These are phyloP conservation scores for Coptodon rendalli DNA, from an alignment of 2,113 vertebrate genomes.

Conservation along the genomic window DNA sequence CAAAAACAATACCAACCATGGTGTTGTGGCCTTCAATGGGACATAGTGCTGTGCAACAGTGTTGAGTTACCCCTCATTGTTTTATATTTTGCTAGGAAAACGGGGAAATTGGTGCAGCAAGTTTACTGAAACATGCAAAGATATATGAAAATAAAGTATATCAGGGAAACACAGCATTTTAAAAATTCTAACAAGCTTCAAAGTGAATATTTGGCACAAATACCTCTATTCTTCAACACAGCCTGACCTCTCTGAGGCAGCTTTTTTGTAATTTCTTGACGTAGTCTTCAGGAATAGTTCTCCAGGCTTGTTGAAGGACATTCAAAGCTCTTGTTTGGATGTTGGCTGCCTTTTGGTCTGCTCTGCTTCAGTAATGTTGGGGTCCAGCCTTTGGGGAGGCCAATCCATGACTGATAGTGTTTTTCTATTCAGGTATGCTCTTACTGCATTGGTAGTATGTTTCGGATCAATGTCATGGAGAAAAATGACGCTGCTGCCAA, in stretches of 20 bases:
- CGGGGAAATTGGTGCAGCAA: not conserved
- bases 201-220: not conserved
- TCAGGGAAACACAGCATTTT: not conserved
- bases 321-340: not conserved
- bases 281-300: not conserved
- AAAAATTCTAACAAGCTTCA: not conserved
- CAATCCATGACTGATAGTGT: not conserved
- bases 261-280: not conserved
- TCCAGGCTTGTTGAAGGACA: not conserved
- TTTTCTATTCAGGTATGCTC: not conserved
- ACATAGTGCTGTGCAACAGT: not conserved
- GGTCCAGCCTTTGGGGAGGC: not conserved
- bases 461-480: not conserved
- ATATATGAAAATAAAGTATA: not conserved
- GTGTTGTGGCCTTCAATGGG: not conserved
- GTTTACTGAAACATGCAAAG: not conserved
- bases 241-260: not conserved
- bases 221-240: not conserved
- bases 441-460: not conserved
- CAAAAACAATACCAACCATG: not conserved
- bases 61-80: not conserved
- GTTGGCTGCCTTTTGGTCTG: not conserved
- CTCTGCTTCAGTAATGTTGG: not conserved
- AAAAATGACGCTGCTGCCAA: not conserved
- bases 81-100: not conserved